Base-by-base conservation (phyloP, 30 jellyfish, hydroid and myxozoan genomes). In the Aurelia aurita complex sp. Pacific region DNA sequence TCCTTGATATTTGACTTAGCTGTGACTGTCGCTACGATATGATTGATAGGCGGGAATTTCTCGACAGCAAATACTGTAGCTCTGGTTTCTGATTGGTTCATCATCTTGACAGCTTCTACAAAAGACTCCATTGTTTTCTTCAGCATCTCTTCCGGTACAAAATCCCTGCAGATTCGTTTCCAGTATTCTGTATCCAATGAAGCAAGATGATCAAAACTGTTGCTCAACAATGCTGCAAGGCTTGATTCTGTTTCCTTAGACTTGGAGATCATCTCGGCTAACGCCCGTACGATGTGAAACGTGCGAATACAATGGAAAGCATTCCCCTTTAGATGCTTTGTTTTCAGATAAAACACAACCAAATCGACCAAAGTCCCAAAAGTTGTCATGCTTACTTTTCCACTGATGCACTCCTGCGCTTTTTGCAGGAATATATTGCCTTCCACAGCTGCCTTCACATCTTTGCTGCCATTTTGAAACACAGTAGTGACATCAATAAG, bases 301-400 rank as follows among this genome's bases (percentile, higher is more conserved):
- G 99, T 89, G 71, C 99, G 91, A 11, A 95, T 33, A 59, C 97
- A 90, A 64, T 87, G 97, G 66, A 95, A 90, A 3, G 97, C 97
- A 57, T 95, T 95, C 62, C 99, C 99, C 79, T 95, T 95, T 70
- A 86, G 70, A 40, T 81, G 90, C 60, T 87, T 86, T 32, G 91
- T 86, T 82, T 86, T 78, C 73, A 95, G 67, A 54, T 61, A 73
- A 54, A 85, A 32, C 42, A 87, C 90, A 29, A 90, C 80, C 10
- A 78, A 33, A 53, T 89, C 99, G 42, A 86, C 96, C 53, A 95
- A 80, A 63, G 36, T 60, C 19, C 97, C 97, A 73, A 95, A 85
- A 8, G 50, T 81, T 36, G 74, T 84, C 51, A 64, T 40, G 50
- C 89, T 16, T 0, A 81, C 68, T 67, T 80, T 83, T 2, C 82